phyloP scores from a whole-genome alignment of 2,113 vertebrate species.

The Melospiza melodia region DNA sequence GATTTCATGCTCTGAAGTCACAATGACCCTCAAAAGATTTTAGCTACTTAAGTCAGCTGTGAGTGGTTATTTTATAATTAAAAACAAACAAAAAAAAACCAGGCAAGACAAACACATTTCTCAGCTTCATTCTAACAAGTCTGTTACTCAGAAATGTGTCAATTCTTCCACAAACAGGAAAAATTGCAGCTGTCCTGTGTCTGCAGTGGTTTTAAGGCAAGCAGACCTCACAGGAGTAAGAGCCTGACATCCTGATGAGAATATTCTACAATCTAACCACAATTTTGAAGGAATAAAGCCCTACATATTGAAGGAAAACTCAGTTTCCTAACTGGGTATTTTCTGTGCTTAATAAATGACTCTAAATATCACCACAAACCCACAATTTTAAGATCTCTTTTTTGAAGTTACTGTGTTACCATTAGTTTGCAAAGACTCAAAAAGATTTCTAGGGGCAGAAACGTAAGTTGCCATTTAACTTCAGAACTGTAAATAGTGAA shows the following conservation, averaged over 20 bases:
- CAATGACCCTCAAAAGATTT: background rate
- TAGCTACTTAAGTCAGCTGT: background rate
- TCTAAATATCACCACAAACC: background rate
- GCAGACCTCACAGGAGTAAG: background rate
- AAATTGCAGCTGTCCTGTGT: background rate
- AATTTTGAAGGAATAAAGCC: background rate
- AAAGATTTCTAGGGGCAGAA: background rate
- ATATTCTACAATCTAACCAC: background rate
- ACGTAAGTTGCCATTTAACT: background rate
- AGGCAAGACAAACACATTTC: background rate
- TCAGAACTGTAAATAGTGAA: background rate
- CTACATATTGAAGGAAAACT: background rate
- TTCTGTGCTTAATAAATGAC: background rate
- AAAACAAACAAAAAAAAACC: background rate
- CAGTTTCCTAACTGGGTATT: background rate
- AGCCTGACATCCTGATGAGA: background rate
- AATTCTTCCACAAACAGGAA: background rate
- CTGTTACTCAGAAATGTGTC: background rate
- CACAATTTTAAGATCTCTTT: background rate
- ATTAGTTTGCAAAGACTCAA: background rate
- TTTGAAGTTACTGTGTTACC: background rate
- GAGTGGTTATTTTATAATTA: background rate
- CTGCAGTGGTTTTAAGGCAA: background rate
- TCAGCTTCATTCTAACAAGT: background rate
- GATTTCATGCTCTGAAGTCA: background rate